These are phyloP conservation scores for Harpagifer antarcticus DNA, from an alignment of 2,797 vertebrate genomes.

Conservation along the genomic window DNA sequence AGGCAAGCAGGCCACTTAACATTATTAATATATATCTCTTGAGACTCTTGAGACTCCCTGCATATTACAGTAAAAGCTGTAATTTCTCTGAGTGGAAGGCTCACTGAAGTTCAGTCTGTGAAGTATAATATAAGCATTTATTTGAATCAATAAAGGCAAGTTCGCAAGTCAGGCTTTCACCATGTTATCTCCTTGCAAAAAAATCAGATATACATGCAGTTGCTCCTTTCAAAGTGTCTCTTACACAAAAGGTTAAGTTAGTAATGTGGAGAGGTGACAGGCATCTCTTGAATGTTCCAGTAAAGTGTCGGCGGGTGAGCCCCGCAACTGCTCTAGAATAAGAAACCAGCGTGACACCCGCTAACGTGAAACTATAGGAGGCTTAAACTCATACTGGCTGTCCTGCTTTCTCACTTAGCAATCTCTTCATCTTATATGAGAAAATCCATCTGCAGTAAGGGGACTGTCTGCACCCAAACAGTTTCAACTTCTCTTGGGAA, in stretches of 20 bases:
- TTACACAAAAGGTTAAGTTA: conserved; percentile 31
- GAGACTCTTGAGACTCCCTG: neutral
- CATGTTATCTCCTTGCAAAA: conserved; percentile 15
- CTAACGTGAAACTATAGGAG: conserved; percentile 19
- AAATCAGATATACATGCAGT: conserved; percentile 7
- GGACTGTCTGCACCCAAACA: neutral
- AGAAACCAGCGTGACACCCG: conserved; percentile 28
- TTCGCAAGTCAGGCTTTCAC: neutral
- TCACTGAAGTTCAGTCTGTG: conserved; percentile 11
- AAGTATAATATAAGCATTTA: conserved; percentile 15
- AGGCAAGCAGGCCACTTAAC: no score
- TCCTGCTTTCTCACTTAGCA: conserved; percentile 3
- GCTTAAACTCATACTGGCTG: neutral
- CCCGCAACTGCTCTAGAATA: conserved; percentile 16
- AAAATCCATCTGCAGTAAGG: neutral
- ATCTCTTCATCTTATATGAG: neutral
- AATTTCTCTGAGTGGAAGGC: conserved; percentile 24
- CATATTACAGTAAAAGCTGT: neutral
- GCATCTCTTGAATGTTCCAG: conserved; percentile 23
- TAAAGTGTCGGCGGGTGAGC: conserved; percentile 20
- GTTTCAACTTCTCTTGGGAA: neutral
- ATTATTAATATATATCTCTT: neutral
- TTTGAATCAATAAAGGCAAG: conserved; percentile 13
- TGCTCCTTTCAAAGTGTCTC: conserved; percentile 25
- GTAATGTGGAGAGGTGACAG: conserved; percentile 11